Evolutionary conservation across 2,113 vertebrate species (phyloP).

Genomic region (Eupsittula cactorum): DNA sequence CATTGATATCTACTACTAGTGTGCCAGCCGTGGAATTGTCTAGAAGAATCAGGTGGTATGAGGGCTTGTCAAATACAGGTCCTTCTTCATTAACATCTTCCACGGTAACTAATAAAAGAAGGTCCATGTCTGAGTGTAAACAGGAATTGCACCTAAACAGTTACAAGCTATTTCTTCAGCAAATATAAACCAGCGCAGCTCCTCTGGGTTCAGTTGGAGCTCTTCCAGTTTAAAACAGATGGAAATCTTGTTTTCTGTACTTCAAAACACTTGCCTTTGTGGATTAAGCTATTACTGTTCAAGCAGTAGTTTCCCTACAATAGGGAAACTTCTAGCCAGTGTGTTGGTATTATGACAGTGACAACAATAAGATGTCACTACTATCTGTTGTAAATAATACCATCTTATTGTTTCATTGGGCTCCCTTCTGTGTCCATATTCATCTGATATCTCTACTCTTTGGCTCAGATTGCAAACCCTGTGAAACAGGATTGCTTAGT

Average conservation of each 20-base stretch:
- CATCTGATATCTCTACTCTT: neutral
- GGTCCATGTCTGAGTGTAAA: neutral
- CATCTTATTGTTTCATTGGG: neutral
- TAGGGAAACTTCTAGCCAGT: neutral
- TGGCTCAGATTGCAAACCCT: neutral
- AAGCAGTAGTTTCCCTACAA: neutral
- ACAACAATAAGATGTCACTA: neutral
- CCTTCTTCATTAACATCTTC: constrained; percentile 69
- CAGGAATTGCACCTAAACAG: neutral
- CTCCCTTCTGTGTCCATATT: neutral
- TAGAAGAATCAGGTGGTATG: constrained; percentile 32
- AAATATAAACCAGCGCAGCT: neutral
- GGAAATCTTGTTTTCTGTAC: neutral
- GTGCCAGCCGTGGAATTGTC: constrained; percentile 46
- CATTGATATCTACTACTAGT: constrained; percentile 55
- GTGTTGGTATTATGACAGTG: too few relatives aligned
- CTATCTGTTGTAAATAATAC: neutral
- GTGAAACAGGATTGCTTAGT: neutral
- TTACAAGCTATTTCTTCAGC: neutral
- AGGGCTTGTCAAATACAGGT: constrained; percentile 42
- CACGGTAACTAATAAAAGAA: constrained; percentile 44
- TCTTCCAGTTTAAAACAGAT: neutral
- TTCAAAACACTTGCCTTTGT: neutral
- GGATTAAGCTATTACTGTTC: neutral
- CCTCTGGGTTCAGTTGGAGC: neutral